phyloP scores from a whole-genome alignment of 2,888 invertebrate species.

The Drosophila mimica region DNA sequence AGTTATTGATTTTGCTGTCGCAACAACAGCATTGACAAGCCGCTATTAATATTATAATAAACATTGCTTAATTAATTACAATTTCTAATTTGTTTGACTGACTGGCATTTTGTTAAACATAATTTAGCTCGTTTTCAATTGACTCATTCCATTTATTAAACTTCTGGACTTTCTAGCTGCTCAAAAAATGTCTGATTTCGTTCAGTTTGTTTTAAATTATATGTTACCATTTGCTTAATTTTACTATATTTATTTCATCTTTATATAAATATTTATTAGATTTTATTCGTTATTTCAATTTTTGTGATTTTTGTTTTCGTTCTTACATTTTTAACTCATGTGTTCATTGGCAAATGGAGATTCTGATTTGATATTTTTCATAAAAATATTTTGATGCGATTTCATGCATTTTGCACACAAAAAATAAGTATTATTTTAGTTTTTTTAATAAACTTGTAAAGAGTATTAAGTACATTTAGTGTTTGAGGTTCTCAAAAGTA shows the following conservation, averaged over 20 bases:
- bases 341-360: conserved; percentile 69
- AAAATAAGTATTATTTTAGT: background rate
- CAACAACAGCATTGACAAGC: conserved; percentile 60
- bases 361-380: conserved; percentile 24
- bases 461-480: conserved; percentile 30
- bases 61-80: conserved; percentile 44
- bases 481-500: conserved; percentile 28
- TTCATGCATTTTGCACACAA: conserved; percentile 3
- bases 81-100: conserved; percentile 48
- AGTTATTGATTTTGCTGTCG: conserved; percentile 60
- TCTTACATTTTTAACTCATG: conserved; percentile 11
- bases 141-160: conserved; percentile 41
- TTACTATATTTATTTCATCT: background rate
- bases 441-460: conserved; percentile 13
- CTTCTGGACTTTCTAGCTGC: conserved; percentile 12
- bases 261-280: conserved; percentile 10
- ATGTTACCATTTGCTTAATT: conserved; percentile 6
- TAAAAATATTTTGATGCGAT: conserved; percentile 11
- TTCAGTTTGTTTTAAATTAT: conserved; percentile 5
- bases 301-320: conserved; percentile 1
- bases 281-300: conserved; percentile 7
- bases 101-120: conserved; percentile 27
- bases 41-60: conserved; percentile 43
- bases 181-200: conserved; percentile 4
- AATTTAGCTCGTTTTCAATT: conserved; percentile 66